Evolutionary conservation across 2,113 vertebrate genomes (phyloP), one percentile per base, ranked within the genome.

Genomic region (Parus major): DNA sequence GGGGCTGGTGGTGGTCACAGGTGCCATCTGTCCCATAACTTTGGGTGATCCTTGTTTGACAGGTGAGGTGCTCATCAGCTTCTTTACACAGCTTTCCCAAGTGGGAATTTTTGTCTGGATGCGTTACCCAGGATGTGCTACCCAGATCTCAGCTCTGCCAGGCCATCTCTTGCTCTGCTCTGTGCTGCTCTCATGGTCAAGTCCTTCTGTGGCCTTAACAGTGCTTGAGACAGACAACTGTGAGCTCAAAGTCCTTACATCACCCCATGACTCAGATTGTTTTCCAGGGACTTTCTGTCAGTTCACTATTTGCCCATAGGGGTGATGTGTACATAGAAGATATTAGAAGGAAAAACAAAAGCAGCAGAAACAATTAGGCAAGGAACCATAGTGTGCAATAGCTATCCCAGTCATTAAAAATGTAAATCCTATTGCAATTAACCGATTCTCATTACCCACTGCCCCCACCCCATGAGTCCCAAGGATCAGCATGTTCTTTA

Each of bases 321-420:
- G 20, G 3, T 29, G 24, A 53, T 60, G 28, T 17, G 14, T 9
- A 21, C 0, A 0, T 14, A 29, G 60, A 20, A 44, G 29, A 44
- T 5, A 44, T 25, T 2, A 57, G 44, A 12, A 59, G 25, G 29
- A 44, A 44, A 27, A 50, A 13, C 33, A 81, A 80, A 88, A 76
- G 35, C 42, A 75, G 24, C 60, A 75, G 60, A 65, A 31, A 21
- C 11, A 42, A 7, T 15, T 42, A 56, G 11, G 4, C 5, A 11
- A 49, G 3, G 57, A 35, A 56, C 44, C 12, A 65, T 15, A 18
- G 22, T 0, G 0, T 23, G 29, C 27, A 81, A 27, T 14, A 65
- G 10, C 39, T 39, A 20, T 24, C 36, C 33, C 27, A 65, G 8
- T 22, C 14, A 28, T 27, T 31, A 50, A 88, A 57, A 57, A 36